These are phyloP conservation scores for Semnopithecus entellus DNA, from an alignment of 2,113 vertebrate genomes.

Conservation along the genomic window DNA sequence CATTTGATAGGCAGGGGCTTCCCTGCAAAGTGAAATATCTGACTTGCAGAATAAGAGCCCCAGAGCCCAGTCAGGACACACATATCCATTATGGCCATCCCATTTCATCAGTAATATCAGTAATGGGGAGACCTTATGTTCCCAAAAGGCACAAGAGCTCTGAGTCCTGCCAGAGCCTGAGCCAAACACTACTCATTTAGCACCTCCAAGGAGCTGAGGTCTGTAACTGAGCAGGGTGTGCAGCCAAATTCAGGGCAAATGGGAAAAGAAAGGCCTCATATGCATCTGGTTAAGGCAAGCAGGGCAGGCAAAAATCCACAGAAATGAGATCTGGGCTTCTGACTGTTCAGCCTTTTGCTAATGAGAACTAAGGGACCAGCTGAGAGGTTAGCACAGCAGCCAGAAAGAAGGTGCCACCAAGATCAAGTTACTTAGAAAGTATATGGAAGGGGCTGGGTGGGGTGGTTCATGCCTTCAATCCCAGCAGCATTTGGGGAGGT, in stretches of 20 bases:
- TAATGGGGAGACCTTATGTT: background rate
- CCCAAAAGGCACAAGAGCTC: background rate
- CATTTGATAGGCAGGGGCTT: background rate
- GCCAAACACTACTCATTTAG: background rate
- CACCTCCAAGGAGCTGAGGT: background rate
- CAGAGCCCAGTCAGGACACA: background rate
- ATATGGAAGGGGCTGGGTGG: background rate
- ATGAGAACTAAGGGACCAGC: background rate
- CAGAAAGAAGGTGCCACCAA: background rate
- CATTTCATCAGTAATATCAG: background rate
- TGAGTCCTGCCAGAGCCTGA: background rate
- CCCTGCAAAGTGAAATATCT: background rate
- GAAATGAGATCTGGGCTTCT: background rate
- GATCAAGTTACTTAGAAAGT: background rate
- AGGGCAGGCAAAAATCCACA: background rate
- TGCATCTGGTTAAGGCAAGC: background rate
- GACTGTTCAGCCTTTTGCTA: background rate
- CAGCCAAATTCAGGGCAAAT: background rate
- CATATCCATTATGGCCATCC: fast-evolving
- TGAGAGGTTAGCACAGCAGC: background rate
- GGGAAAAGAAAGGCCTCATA: background rate
- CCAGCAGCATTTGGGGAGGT: no score
- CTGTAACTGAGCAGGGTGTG: background rate
- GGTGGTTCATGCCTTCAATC: no score
- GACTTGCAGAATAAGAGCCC: background rate